Conservation (phyloP, 1,140 invertebrate genomes). For the Caenorhabditis briggsae region DNA sequence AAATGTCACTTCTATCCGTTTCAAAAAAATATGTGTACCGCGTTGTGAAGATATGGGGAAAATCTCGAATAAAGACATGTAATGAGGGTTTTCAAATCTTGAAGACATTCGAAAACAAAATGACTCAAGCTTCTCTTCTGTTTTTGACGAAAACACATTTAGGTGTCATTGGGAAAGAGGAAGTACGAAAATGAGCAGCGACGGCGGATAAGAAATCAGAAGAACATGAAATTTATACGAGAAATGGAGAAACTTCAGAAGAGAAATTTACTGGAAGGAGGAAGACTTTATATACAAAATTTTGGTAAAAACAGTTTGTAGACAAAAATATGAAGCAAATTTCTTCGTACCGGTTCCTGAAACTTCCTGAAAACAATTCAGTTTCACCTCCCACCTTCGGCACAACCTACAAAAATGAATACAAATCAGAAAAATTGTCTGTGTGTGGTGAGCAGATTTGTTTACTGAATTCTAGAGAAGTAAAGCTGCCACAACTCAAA, state of each 20-base stretch:
- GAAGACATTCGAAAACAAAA: neutral
- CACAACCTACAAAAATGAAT: neutral
- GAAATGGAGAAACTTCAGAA: neutral
- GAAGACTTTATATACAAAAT: neutral
- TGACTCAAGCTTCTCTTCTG: neutral
- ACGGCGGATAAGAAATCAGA: neutral
- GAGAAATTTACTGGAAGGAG: neutral
- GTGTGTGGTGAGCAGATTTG: too few relatives aligned
- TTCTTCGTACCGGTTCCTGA: neutral
- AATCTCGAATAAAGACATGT: too few relatives aligned
- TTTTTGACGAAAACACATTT: neutral
- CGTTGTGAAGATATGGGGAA: too few relatives aligned
- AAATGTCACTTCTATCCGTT: too few relatives aligned
- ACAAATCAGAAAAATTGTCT: neutral
- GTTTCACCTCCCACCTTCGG: neutral
- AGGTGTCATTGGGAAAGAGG: neutral
- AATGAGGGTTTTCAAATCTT: neutral
- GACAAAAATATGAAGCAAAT: neutral
- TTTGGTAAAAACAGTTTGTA: neutral
- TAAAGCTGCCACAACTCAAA: too few relatives aligned
- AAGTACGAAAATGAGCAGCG: neutral
- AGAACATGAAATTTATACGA: neutral
- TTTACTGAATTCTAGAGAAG: too few relatives aligned
- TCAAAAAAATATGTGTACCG: too few relatives aligned
- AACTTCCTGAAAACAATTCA: neutral